phyloP scores from a whole-genome alignment of 2,888 invertebrate genomes.

The Pyrochroa serraticornis region DNA sequence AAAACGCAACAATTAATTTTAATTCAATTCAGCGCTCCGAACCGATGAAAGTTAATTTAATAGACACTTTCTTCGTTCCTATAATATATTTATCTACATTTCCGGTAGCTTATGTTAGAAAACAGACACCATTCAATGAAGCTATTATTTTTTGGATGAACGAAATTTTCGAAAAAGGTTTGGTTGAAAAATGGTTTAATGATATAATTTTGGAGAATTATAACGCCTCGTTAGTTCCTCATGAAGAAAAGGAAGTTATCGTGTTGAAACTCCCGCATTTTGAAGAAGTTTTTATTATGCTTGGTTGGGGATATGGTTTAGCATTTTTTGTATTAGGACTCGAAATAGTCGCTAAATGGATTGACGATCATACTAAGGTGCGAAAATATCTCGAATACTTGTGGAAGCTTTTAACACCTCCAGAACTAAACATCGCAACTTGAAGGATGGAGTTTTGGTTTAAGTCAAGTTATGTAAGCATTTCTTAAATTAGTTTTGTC shows the following conservation, averaged over 20 bases:
- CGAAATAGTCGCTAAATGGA: slow-evolving; percentile 25
- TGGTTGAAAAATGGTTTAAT: slow-evolving; percentile 36
- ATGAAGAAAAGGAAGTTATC: slow-evolving; percentile 1
- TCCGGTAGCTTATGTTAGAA: slow-evolving; percentile 32
- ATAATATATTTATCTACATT: slow-evolving; percentile 18
- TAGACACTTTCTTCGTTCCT: background rate
- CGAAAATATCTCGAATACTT: background rate
- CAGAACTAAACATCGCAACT: background rate
- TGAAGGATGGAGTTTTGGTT: too few relatives aligned
- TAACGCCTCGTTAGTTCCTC: slow-evolving; percentile 4
- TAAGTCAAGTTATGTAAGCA: too few relatives aligned
- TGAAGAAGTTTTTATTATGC: slow-evolving; percentile 31
- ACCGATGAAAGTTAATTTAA: slow-evolving; percentile 12
- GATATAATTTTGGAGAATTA: slow-evolving; percentile 26
- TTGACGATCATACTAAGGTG: slow-evolving; percentile 1
- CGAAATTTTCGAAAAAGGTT: slow-evolving; percentile 36
- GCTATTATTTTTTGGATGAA: slow-evolving; percentile 32
- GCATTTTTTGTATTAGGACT: slow-evolving; percentile 15
- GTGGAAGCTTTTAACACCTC: background rate
- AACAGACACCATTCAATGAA: slow-evolving; percentile 28
- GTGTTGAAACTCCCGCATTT: slow-evolving; percentile 30
- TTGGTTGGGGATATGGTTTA: slow-evolving; percentile 24
- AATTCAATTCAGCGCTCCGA: slow-evolving; percentile 2
- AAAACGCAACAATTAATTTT: slow-evolving; percentile 3
- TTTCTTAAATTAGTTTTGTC: too few relatives aligned